Percentiles rank a stretch among this genome's conserved stretches.
phyloP scores from a whole-genome alignment of 2,888 invertebrate species.

The Diogma glabrata region DNA sequence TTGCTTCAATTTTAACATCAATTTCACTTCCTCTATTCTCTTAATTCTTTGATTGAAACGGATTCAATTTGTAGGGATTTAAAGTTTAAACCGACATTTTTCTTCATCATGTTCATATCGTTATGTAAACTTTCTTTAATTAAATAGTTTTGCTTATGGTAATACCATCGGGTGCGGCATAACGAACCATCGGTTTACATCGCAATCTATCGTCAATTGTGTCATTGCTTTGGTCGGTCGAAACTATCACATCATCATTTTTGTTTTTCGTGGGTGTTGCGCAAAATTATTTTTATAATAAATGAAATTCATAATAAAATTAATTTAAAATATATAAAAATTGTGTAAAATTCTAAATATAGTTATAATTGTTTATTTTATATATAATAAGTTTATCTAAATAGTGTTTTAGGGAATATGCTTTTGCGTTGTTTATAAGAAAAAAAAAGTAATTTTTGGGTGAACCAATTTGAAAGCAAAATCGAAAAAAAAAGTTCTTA shows the following conservation, averaged over 20 bases:
- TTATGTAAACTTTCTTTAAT: no score
- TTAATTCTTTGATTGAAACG: no score
- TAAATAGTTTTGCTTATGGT: no score
- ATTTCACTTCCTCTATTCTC: no score
- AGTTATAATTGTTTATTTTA: no score
- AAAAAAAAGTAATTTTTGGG: not conserved
- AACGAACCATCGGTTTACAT: constrained; percentile 1
- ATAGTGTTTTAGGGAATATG: constrained; percentile 1
- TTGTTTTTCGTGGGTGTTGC: constrained; percentile 5
- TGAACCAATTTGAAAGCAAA: not conserved
- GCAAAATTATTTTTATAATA: constrained; percentile 2
- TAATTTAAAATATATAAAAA: not conserved
- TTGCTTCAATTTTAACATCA: no score
- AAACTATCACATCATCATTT: constrained; percentile 8
- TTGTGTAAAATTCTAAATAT: no score
- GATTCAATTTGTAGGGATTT: no score
- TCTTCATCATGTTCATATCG: no score
- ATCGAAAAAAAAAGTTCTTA: not conserved
- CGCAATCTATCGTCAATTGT: constrained; percentile 7
- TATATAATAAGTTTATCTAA: not conserved
- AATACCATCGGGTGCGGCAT: constrained; percentile 7
- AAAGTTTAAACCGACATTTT: no score
- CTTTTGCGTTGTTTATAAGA: constrained; percentile 9
- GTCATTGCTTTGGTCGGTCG: constrained; percentile 6
- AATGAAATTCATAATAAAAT: no score